Percentiles rank a stretch among this genome's conserved stretches.
Conservation (phyloP, 2,113 vertebrate genomes). For the Upupa epops region DNA sequence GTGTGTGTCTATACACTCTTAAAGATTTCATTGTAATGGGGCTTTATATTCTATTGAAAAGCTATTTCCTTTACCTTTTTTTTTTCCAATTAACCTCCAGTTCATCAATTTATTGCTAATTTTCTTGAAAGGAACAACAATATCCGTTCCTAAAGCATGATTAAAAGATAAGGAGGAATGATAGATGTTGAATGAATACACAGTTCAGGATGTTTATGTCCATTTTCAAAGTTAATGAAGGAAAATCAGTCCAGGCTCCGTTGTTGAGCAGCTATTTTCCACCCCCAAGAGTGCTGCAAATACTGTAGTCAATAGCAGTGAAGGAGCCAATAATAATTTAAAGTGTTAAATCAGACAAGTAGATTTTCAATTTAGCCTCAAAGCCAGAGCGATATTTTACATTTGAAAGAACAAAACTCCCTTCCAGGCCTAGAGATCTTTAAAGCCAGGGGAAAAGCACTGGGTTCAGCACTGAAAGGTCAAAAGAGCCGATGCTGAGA, state of each 20-base stretch:
- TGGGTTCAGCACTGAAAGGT: not conserved
- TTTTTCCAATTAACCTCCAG: not conserved
- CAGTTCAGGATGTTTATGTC: not conserved
- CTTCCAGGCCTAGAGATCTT: not conserved
- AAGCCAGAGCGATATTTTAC: not conserved
- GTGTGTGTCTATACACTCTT: not conserved
- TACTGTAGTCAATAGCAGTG: not conserved
- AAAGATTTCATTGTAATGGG: accelerated
- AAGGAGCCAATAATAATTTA: conserved; percentile 14
- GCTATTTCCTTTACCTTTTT: not conserved
- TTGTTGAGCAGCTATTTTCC: not conserved
- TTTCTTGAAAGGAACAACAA: not conserved
- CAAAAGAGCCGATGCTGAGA: not conserved
- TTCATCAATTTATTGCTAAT: not conserved
- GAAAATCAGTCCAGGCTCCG: conserved; percentile 8
- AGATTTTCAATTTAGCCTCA: not conserved
- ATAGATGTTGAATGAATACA: not conserved
- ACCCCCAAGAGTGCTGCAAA: not conserved
- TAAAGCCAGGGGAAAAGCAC: not conserved
- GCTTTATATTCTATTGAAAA: not conserved
- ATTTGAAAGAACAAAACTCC: not conserved
- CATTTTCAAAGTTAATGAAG: conserved; percentile 31
- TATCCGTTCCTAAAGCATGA: not conserved
- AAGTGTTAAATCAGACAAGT: conserved; percentile 19
- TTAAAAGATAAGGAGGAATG: not conserved